These are phyloP conservation scores for Spilogale gracilis DNA, from an alignment of 2,113 vertebrate species.

Conservation along the genomic window DNA sequence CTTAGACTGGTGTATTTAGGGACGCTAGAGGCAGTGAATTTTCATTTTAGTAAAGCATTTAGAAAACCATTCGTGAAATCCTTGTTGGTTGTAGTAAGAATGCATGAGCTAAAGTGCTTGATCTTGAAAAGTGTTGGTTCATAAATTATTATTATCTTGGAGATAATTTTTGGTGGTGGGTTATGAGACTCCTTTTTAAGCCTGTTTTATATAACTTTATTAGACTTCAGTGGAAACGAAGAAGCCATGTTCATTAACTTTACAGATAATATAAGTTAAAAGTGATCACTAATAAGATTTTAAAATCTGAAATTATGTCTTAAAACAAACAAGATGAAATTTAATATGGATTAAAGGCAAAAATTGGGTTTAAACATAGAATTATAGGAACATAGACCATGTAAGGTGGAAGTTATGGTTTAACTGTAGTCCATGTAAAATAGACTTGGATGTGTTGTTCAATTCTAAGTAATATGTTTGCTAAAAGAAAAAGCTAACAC, in stretches of 20 bases:
- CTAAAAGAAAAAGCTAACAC: not conserved
- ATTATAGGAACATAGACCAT: not conserved
- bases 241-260: not conserved
- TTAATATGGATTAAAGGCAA: conserved; percentile 3
- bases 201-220: not conserved
- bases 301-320: not conserved
- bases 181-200: not conserved
- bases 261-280: not conserved
- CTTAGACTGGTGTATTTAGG: not conserved
- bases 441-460: not conserved
- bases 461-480: not conserved
- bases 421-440: not conserved
- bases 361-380: not conserved
- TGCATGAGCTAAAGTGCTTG: not conserved
- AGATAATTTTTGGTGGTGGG: not conserved
- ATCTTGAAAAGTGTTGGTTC: not conserved
- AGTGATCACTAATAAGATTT: not conserved
- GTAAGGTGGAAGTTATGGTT: not conserved
- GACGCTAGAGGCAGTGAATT: not conserved
- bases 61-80: not conserved
- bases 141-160: not conserved
- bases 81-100: not conserved
- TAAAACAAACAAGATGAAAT: not conserved
- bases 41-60: not conserved
- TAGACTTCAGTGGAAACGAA: not conserved